phyloP scores from a whole-genome alignment of 2,888 invertebrate species.

The Nephrocerus scutellatus region DNA sequence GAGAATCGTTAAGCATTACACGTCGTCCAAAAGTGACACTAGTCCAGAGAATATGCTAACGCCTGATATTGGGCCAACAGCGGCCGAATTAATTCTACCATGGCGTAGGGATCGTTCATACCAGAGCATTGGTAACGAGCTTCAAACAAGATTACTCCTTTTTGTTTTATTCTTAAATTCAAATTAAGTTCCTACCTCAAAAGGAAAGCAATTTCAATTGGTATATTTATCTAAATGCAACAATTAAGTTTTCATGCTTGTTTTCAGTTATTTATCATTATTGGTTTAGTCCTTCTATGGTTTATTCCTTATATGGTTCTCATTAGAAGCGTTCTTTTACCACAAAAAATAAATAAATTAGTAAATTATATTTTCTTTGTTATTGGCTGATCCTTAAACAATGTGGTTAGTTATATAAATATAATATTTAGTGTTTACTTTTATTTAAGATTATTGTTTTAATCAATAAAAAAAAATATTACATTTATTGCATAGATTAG shows the following conservation, averaged over 20 bases:
- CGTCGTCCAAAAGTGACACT: slow-evolving; percentile 42
- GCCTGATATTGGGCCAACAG: slow-evolving; percentile 60
- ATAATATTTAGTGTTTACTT: too few relatives aligned
- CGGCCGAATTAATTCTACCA: slow-evolving; percentile 75
- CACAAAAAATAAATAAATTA: neutral
- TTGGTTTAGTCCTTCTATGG: too few relatives aligned
- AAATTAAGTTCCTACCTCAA: slow-evolving; percentile 14
- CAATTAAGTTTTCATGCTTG: slow-evolving; percentile 3
- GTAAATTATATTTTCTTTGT: neutral
- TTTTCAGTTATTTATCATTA: slow-evolving; percentile 4
- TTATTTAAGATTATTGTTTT: too few relatives aligned
- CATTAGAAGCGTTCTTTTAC: slow-evolving; percentile 9
- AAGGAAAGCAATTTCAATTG: slow-evolving; percentile 3
- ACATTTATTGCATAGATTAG: too few relatives aligned
- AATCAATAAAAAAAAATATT: too few relatives aligned
- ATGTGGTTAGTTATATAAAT: neutral
- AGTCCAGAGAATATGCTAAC: slow-evolving; percentile 41
- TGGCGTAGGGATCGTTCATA: slow-evolving; percentile 74
- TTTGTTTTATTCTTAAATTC: too few relatives aligned
- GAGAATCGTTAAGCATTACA: slow-evolving; percentile 63
- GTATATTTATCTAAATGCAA: slow-evolving; percentile 2
- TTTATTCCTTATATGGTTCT: slow-evolving; percentile 12
- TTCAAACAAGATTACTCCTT: too few relatives aligned
- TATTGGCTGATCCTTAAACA: slow-evolving; percentile 18
- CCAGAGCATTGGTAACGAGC: slow-evolving; percentile 62